phyloP scores from a whole-genome alignment of 2,888 invertebrate species.

The Sinotaia quadrata region DNA sequence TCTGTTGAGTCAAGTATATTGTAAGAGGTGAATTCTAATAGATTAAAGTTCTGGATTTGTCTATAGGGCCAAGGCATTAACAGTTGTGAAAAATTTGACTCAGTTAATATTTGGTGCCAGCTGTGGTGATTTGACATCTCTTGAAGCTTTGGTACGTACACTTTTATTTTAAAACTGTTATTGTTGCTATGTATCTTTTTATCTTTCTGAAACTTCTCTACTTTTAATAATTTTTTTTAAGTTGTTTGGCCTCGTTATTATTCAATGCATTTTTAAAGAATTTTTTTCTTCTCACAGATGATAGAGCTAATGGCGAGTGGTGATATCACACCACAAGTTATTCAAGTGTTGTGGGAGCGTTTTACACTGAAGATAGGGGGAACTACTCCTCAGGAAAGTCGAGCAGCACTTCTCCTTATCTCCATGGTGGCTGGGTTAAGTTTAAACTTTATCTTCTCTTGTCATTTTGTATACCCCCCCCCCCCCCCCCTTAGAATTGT shows the following conservation, averaged over 20 bases:
- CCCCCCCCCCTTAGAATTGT: too few species aligned
- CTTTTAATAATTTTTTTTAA: too few species aligned
- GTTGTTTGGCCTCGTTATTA: background rate
- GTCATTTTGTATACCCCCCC: too few species aligned
- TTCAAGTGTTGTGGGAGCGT: slow-evolving; percentile 86
- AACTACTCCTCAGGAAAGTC: slow-evolving; percentile 81
- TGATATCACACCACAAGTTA: slow-evolving; percentile 75
- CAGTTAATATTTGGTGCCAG: slow-evolving; percentile 76
- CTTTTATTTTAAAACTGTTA: background rate
- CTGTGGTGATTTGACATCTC: slow-evolving; percentile 77
- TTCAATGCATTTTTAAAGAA: background rate
- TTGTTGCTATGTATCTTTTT: too few species aligned
- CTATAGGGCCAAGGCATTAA: slow-evolving; percentile 65
- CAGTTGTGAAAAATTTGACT: slow-evolving; percentile 78
- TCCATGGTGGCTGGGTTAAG: slow-evolving; percentile 81
- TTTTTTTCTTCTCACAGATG: slow-evolving; percentile 63
- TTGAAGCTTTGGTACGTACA: slow-evolving; percentile 76
- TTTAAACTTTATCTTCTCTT: too few species aligned
- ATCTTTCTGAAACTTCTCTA: too few species aligned
- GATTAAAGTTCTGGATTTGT: too few species aligned
- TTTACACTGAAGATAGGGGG: slow-evolving; percentile 82
- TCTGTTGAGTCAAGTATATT: too few species aligned
- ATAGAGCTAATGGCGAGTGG: slow-evolving; percentile 78
- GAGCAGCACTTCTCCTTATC: slow-evolving; percentile 83
- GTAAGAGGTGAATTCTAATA: too few species aligned